Evolutionary conservation across 2,888 invertebrate genomes (phyloP).

Genomic region (Cybosia mesomella): DNA sequence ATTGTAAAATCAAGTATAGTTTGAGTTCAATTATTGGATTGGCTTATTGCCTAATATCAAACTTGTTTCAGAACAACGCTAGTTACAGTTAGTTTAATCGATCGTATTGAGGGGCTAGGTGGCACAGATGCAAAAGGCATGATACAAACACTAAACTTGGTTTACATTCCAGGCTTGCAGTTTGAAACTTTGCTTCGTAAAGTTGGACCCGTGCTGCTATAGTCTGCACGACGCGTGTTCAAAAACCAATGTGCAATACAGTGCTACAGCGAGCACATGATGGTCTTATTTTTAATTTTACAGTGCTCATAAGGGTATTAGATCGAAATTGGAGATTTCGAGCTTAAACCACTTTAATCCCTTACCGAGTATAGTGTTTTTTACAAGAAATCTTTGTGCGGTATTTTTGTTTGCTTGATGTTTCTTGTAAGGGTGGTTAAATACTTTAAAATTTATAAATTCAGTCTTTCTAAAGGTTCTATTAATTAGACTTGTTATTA

Average conservation of each 20-base stretch:
- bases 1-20: not conserved
- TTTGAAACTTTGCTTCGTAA: constrained; percentile 42
- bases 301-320: too few relatives aligned
- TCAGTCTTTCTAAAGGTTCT: too few relatives aligned
- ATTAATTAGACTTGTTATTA: too few relatives aligned
- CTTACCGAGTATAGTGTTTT: too few relatives aligned
- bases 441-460: too few relatives aligned
- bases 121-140: constrained; percentile 51
- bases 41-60: constrained; percentile 26
- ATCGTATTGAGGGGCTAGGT: constrained; percentile 39
- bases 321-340: too few relatives aligned
- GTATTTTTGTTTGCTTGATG: too few relatives aligned
- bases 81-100: constrained; percentile 36
- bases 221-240: not conserved
- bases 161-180: constrained; percentile 37
- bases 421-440: too few relatives aligned
- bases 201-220: constrained; percentile 33
- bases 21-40: constrained; percentile 9
- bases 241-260: not conserved
- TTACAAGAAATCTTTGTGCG: too few relatives aligned
- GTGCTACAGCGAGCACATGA: not conserved
- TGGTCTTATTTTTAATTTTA: not conserved
- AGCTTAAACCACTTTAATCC: too few relatives aligned
- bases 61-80: constrained; percentile 25
- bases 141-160: constrained; percentile 50